Conservation (phyloP, 2,113 vertebrate species). For the Tamias sibiricus region DNA sequence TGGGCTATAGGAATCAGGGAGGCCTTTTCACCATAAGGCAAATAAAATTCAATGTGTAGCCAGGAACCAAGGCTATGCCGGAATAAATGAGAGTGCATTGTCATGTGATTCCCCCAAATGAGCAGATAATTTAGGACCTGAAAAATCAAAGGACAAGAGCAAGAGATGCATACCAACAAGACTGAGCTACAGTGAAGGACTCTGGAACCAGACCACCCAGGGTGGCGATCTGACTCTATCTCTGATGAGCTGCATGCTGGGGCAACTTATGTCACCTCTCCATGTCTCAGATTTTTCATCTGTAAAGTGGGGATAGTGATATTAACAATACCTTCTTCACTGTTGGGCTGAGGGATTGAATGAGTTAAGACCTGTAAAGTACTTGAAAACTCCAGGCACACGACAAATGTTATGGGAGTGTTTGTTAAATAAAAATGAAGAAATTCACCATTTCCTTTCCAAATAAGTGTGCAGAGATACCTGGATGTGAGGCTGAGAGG, state of each 20-base stretch:
- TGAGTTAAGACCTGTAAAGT: neutral
- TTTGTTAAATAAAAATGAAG: constrained; percentile 14
- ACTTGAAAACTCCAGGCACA: neutral
- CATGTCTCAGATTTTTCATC: neutral
- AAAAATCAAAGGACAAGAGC: neutral
- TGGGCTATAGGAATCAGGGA: neutral
- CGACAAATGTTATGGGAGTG: neutral
- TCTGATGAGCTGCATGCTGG: neutral
- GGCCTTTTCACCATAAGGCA: neutral
- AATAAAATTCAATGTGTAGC: neutral
- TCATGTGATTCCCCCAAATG: neutral
- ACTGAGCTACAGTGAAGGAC: neutral
- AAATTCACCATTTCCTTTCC: neutral
- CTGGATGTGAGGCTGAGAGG: neutral
- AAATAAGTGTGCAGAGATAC: neutral
- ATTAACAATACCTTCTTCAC: neutral
- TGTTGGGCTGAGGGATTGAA: neutral
- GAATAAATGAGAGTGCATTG: neutral
- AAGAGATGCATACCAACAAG: neutral
- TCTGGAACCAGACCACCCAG: neutral
- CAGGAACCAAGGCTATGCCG: neutral
- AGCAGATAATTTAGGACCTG: neutral
- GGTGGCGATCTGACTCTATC: neutral
- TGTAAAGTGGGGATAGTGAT: neutral
- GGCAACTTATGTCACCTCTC: neutral